Evolutionary conservation across 2,113 vertebrate species (phyloP).

Genomic region (Neomonachus schauinslandi): DNA sequence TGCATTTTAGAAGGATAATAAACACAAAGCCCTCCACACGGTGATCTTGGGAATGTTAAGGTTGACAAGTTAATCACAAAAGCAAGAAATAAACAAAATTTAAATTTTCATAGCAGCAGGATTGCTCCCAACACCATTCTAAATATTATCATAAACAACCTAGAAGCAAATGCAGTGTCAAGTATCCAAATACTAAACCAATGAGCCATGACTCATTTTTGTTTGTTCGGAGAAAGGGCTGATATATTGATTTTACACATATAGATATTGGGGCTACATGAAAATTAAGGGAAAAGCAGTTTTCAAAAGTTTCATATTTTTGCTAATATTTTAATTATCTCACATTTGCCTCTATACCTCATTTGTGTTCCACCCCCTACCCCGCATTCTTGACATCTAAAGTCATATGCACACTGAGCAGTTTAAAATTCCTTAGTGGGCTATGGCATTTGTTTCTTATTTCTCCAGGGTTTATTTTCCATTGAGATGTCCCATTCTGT

Average conservation of each 20-base stretch:
- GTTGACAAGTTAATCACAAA: conserved; percentile 60
- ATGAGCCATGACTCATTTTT: neutral
- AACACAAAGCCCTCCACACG: neutral
- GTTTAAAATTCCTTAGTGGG: neutral
- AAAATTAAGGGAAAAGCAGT: neutral
- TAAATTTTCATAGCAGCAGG: conserved; percentile 42
- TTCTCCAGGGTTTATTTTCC: conserved; percentile 20
- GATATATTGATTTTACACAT: neutral
- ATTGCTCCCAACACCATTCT: conserved; percentile 32
- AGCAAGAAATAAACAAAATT: conserved; percentile 64
- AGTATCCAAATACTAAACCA: neutral
- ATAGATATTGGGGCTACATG: neutral
- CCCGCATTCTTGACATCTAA: neutral
- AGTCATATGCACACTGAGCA: neutral
- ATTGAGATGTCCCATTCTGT: neutral
- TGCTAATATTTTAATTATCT: neutral
- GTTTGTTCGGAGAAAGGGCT: neutral
- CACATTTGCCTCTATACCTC: neutral
- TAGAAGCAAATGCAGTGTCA: neutral
- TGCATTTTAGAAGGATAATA: conserved; percentile 25
- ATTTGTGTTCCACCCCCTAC: neutral
- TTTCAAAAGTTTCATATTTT: neutral
- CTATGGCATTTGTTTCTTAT: neutral
- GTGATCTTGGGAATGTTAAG: neutral
- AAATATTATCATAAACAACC: conserved; percentile 54